phyloP scores from a whole-genome alignment of 2,888 invertebrate genomes.

The Andrena haemorrhoa region DNA sequence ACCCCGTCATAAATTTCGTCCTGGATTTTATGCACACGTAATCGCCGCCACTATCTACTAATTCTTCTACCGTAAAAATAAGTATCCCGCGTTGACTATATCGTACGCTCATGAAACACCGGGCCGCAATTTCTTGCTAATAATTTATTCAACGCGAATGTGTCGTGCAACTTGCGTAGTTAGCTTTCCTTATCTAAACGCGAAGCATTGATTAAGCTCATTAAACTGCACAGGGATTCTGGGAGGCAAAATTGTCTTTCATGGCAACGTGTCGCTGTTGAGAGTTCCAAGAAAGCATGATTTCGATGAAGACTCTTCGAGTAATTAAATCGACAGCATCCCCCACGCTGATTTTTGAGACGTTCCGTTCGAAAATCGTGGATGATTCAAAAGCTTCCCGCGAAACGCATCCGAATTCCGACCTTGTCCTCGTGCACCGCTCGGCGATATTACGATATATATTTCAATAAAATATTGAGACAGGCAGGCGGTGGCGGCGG shows the following conservation, averaged over 20 bases:
- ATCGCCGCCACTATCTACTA: conserved; percentile 32
- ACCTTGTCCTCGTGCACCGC: conserved; percentile 65
- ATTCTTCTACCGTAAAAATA: conserved; percentile 35
- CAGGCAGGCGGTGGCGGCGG: conserved; percentile 68
- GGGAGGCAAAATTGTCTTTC: no score
- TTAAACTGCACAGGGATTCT: conserved; percentile 8
- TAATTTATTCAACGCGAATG: conserved; percentile 34
- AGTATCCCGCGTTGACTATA: not conserved
- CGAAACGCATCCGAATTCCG: conserved; percentile 61
- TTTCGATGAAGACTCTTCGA: no score
- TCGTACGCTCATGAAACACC: not conserved
- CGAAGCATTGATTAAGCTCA: not conserved
- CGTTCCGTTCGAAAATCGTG: not conserved
- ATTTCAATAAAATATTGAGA: conserved; percentile 82
- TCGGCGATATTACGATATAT: conserved; percentile 75
- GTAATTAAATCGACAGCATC: no score
- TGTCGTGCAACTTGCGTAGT: not conserved
- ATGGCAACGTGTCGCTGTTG: no score
- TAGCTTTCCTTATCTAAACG: conserved; percentile 19
- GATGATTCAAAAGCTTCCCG: conserved; percentile 41
- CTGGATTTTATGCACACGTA: conserved; percentile 26
- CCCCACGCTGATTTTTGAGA: not conserved
- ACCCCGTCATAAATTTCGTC: conserved; percentile 41
- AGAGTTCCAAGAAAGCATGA: no score
- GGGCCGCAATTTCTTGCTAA: conserved; percentile 19